Conservation (phyloP, 1,140 invertebrate genomes). For the Scylla paramamosain region DNA sequence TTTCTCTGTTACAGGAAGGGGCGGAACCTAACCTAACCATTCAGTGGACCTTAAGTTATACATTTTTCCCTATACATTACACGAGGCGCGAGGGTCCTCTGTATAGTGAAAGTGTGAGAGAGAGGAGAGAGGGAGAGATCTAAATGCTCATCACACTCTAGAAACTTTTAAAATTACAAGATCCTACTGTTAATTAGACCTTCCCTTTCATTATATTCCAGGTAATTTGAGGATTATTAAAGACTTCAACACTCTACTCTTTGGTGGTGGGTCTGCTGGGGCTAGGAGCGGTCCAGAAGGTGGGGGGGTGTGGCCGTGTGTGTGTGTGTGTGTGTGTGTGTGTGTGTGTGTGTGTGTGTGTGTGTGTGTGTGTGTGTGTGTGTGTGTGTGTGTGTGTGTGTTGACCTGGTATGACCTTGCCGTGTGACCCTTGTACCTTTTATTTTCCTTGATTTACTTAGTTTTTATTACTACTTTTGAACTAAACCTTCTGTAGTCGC, state of each 20-base stretch:
- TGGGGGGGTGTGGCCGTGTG: too few relatives aligned
- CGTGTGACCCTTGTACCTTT: too few relatives aligned
- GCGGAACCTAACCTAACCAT: not conserved
- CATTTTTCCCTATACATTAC: too few relatives aligned
- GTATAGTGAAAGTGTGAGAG: too few relatives aligned
- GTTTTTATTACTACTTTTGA: too few relatives aligned
- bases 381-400: not conserved
- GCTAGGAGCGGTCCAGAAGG: too few relatives aligned
- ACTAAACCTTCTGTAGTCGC: too few relatives aligned
- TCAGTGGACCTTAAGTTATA: too few relatives aligned
- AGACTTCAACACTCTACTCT: not conserved
- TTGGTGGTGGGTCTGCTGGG: too few relatives aligned
- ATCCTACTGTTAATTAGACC: not conserved
- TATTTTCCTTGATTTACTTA: too few relatives aligned
- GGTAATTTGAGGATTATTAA: not conserved
- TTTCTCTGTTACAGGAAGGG: not conserved
- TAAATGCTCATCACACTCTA: not conserved
- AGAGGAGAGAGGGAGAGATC: not conserved
- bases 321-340: not conserved
- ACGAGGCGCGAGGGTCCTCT: too few relatives aligned
- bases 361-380: not conserved
- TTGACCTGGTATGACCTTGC: too few relatives aligned
- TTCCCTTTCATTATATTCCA: not conserved
- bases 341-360: not conserved
- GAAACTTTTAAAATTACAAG: conserved; percentile 4